phyloP scores from a whole-genome alignment of 2,113 vertebrate genomes.

The Bubalus kerabau region DNA sequence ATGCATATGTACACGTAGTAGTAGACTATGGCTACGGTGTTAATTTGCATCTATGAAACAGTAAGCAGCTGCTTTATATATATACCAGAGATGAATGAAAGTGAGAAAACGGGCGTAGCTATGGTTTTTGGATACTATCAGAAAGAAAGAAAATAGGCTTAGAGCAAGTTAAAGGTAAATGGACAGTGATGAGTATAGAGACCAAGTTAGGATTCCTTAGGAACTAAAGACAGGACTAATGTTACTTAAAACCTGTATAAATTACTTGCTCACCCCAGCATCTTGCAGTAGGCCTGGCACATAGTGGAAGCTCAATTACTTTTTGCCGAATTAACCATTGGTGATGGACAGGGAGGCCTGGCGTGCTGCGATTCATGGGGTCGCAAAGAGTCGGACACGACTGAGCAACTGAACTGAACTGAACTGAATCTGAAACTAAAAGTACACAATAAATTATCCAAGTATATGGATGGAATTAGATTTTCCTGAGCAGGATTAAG shows the following conservation, averaged over 20 bases:
- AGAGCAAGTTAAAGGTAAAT: background rate
- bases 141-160: background rate
- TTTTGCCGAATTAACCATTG: background rate
- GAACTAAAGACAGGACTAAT: background rate
- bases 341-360: too few species aligned
- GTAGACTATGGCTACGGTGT: background rate
- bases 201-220: background rate
- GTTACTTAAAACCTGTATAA: background rate
- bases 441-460: background rate
- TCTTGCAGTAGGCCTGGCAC: background rate
- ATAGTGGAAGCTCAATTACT: background rate
- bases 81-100: background rate
- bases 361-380: too few species aligned
- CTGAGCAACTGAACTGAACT: too few species aligned
- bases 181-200: background rate
- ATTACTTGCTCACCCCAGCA: background rate
- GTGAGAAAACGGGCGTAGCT: background rate
- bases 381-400: too few species aligned
- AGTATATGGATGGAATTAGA: background rate
- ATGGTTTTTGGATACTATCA: background rate
- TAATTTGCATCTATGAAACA: background rate
- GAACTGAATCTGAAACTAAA: background rate
- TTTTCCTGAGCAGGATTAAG: background rate
- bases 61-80: background rate
- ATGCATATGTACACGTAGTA: rapidly evolving